Percentiles rank a stretch among this genome's conserved stretches.
These are phyloP conservation scores for Ceratosolen fusciceps DNA, from an alignment of 1,140 invertebrate species.

Conservation along the genomic window DNA sequence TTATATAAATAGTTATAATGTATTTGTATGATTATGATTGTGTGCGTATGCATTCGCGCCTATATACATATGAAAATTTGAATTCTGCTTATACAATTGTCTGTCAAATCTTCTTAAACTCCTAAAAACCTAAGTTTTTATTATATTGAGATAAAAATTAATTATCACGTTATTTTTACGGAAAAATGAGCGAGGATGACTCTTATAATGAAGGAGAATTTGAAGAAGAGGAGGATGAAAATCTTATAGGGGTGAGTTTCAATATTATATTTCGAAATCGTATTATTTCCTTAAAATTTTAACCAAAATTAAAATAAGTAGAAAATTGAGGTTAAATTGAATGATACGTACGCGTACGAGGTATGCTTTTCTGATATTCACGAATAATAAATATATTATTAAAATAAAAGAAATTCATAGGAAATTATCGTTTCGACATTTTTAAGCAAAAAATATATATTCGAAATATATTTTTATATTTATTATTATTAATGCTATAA, in stretches of 20 bases:
- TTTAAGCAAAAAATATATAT: too few species aligned
- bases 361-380: too few species aligned
- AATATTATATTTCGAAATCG: not conserved
- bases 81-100: not conserved
- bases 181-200: slow-evolving; percentile 40
- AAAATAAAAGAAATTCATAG: too few species aligned
- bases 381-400: too few species aligned
- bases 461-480: too few species aligned
- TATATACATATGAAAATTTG: not conserved
- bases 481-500: too few species aligned
- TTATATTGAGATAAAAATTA: not conserved
- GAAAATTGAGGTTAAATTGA: not conserved
- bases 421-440: too few species aligned
- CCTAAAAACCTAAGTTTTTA: not conserved
- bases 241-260: slow-evolving; percentile 42
- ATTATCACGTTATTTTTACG: not conserved
- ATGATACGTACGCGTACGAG: too few species aligned
- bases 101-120: not conserved
- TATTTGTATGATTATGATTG: too few species aligned
- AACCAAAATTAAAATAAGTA: not conserved
- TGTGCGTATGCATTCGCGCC: too few species aligned
- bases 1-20: too few species aligned
- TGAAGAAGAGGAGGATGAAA: slow-evolving; percentile 1
- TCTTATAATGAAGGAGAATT: slow-evolving; percentile 9
- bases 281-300: not conserved